Base-by-base conservation (phyloP, 1,140 invertebrate genomes). In the Calycopis cecrops region DNA sequence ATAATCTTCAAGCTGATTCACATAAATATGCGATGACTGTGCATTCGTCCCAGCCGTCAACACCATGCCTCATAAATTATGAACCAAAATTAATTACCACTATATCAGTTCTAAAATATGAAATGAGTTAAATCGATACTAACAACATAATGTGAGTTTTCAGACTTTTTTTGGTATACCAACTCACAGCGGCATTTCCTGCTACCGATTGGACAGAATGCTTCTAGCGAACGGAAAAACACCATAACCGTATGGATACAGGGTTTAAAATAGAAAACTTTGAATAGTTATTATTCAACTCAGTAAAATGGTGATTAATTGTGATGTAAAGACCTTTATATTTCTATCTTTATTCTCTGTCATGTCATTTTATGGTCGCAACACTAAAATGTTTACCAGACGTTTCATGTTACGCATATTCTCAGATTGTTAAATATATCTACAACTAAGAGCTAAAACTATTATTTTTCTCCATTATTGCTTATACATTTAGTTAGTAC, bases 291-390 rank as follows among this genome's bases (percentile, higher is more conserved):
- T 49, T 47, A 56, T 69, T 71, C 57, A 69, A 58, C 55, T 69
- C 64, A 73, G 65, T 79, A 77, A 79, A 83, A 66, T 80, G 73
- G 76, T 81, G 83, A 86, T 86, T 84, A 86, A 86, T 86, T 81
- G 73, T 73, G 73, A 74, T 83, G 76, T 86, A 75, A 86, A 80
- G 71, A 76, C 62, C 75, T 79, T 79, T 81, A 77, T 80, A 79
- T 79, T 72, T 79, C 73, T 77, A 73, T 80, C 79, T 75, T 81
- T 79, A 70, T 77, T 71, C 68, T 67, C 60, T 59, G 70, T 71
- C 70, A 69, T 68, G 66, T 81, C 77, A 78, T 77, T 78, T 78
- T 77, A 71, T 71, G 72, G 68, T 57, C 61, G 61, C 62, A 68
- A 68, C 67, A 76, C 69, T 68, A 73, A 71, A 67, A 73, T 69